Conservation (phyloP, 2,113 vertebrate genomes). For the Isurus oxyrinchus region DNA sequence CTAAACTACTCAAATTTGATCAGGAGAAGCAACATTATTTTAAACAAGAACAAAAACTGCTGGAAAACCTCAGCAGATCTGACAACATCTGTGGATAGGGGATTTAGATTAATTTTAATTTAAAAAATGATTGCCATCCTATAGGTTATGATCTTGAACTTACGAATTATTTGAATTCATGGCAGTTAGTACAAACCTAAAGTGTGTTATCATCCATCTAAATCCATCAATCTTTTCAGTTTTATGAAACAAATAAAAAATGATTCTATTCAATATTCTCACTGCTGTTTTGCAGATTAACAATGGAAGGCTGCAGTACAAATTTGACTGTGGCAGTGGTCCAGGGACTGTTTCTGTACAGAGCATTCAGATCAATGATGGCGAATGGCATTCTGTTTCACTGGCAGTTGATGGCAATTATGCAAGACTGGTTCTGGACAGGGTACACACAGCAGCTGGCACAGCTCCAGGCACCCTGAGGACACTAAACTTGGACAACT, state of each 20-base stretch:
- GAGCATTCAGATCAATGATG: slow-evolving; percentile 85
- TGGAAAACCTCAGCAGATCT: too few relatives aligned
- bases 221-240: background rate
- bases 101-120: background rate
- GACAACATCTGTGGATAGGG: too few relatives aligned
- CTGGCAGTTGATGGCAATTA: slow-evolving; percentile 92
- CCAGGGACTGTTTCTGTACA: slow-evolving; percentile 89
- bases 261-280: background rate
- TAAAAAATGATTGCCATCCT: background rate
- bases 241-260: background rate
- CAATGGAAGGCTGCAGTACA: slow-evolving; percentile 87
- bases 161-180: background rate
- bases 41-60: background rate
- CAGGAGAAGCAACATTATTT: background rate
- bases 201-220: background rate
- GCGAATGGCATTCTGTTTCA: slow-evolving; percentile 82
- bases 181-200: background rate
- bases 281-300: slow-evolving; percentile 64
- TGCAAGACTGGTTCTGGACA: slow-evolving; percentile 81
- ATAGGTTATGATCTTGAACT: background rate
- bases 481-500: slow-evolving; percentile 85
- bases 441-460: slow-evolving; percentile 83
- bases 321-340: slow-evolving; percentile 94
- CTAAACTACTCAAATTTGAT: background rate
- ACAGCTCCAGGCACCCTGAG: slow-evolving; percentile 86